phyloP scores from a whole-genome alignment of 2,797 vertebrate genomes.

The Acanthiza pusilla region DNA sequence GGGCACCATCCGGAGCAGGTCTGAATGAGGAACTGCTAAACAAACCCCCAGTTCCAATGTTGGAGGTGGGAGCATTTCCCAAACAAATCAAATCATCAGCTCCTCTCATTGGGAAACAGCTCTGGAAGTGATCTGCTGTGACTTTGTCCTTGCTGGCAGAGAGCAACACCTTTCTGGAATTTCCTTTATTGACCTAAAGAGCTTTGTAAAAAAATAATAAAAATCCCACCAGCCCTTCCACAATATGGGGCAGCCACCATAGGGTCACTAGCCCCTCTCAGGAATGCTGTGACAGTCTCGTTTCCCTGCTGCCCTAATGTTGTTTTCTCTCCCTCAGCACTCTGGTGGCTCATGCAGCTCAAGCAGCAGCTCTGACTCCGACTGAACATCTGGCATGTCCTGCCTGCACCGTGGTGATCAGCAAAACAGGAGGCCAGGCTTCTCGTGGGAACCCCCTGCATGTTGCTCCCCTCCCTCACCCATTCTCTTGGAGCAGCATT shows the following conservation, averaged over 20 bases:
- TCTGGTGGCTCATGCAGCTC: constrained; percentile 13
- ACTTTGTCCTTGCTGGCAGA: not conserved
- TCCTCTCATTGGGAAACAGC: not conserved
- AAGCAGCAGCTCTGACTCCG: constrained; percentile 35
- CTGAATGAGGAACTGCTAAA: not conserved
- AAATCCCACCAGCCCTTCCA: rapidly evolving
- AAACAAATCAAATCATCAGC: not conserved
- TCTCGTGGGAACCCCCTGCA: not conserved
- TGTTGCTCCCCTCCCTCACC: rapidly evolving
- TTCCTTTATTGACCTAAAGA: not conserved
- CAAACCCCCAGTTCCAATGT: not conserved
- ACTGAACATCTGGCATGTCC: not conserved
- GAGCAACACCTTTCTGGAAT: not conserved
- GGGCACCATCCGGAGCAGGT: not conserved
- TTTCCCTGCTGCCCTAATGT: not conserved
- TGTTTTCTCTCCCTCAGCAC: not conserved
- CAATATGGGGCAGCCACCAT: not conserved
- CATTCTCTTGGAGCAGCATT: not conserved
- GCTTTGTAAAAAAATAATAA: not conserved
- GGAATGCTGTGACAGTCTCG: not conserved
- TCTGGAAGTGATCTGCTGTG: not conserved
- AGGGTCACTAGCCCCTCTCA: not conserved
- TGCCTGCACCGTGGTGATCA: rapidly evolving
- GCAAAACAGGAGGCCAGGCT: rapidly evolving
- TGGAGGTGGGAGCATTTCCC: not conserved